These are phyloP conservation scores for Caenorhabditis imperialis DNA, from an alignment of 2,888 invertebrate species.

Conservation along the genomic window DNA sequence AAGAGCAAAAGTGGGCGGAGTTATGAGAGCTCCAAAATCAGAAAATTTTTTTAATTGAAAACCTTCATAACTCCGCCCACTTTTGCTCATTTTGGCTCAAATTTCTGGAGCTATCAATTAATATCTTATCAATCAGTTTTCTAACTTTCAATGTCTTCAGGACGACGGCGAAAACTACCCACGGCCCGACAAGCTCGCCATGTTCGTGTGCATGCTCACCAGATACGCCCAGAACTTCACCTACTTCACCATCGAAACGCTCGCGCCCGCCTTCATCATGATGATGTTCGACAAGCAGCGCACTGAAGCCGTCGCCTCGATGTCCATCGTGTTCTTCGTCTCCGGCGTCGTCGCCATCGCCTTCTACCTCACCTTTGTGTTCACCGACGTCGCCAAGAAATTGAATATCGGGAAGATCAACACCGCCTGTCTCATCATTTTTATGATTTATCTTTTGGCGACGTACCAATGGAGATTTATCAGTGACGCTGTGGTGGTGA, in stretches of 20 bases:
- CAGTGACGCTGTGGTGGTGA: constrained; percentile 13
- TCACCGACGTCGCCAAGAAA: constrained; percentile 24
- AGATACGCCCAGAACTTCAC: constrained; percentile 52
- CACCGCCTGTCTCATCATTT: constrained; percentile 25
- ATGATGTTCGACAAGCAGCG: constrained; percentile 50
- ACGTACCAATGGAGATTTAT: constrained; percentile 51
- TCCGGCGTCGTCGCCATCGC: constrained; percentile 28
- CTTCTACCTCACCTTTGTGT: constrained; percentile 33
- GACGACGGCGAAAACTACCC: constrained; percentile 51
- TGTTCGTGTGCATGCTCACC: constrained; percentile 53
- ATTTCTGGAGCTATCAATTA: no score
- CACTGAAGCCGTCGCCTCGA: constrained; percentile 26
- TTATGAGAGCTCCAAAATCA: no score
- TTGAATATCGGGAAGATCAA: constrained; percentile 47
- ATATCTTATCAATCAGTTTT: no score
- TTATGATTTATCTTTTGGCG: constrained; percentile 24
- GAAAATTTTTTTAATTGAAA: no score
- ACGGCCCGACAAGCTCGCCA: constrained; percentile 33
- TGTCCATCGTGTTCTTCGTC: constrained; percentile 32
- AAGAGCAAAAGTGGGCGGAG: no score
- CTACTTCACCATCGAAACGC: constrained; percentile 41
- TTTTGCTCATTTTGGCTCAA: no score
- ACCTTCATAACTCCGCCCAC: no score
- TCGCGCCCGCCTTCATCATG: constrained; percentile 49
- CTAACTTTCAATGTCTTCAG: constrained; percentile 72